Percentiles rank a stretch among this genome's conserved stretches.
Conservation (phyloP, 2,797 vertebrate species). For the Sebastes variabilis region DNA sequence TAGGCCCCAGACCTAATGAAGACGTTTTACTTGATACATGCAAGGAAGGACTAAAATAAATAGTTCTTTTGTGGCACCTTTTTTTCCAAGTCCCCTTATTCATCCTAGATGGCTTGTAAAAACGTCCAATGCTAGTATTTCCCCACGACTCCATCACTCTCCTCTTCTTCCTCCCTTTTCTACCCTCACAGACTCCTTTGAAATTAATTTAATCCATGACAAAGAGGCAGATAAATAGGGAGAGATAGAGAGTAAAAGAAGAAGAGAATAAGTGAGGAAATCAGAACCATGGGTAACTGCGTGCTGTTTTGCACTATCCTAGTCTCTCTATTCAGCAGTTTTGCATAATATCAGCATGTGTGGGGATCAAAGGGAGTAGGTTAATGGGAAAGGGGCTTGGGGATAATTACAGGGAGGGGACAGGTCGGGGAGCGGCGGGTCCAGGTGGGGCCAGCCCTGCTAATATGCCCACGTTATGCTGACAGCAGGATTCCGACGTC, state of each 20-base stretch:
- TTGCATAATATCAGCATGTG: conserved; percentile 88
- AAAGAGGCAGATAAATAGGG: conserved; percentile 80
- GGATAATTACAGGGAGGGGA: conserved; percentile 89
- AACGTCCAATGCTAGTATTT: conserved; percentile 72
- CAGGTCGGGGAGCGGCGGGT: conserved; percentile 79
- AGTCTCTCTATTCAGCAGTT: conserved; percentile 86
- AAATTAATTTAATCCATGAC: conserved; percentile 87
- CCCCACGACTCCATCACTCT: conserved; percentile 67
- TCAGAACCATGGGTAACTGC: conserved; percentile 80
- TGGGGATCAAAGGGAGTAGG: conserved; percentile 90
- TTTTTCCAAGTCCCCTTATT: conserved; percentile 69
- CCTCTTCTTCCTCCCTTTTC: conserved; percentile 60
- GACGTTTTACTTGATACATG: conserved; percentile 89
- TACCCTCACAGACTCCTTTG: conserved; percentile 70
- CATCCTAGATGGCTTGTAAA: conserved; percentile 74
- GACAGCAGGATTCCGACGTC: conserved; percentile 86
- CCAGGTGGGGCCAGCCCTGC: conserved; percentile 80
- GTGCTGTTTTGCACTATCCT: conserved; percentile 79
- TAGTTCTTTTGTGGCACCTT: conserved; percentile 85
- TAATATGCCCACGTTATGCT: conserved; percentile 89
- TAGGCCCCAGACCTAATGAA: conserved; percentile 91
- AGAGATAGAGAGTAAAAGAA: conserved; percentile 74
- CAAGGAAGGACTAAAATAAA: conserved; percentile 85
- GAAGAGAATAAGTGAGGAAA: conserved; percentile 79
- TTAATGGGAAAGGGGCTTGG: conserved; percentile 87